Evolutionary conservation across 2,888 invertebrate genomes (phyloP), one percentile per base, ranked within the genome.

Genomic region (Tyria jacobaeae): DNA sequence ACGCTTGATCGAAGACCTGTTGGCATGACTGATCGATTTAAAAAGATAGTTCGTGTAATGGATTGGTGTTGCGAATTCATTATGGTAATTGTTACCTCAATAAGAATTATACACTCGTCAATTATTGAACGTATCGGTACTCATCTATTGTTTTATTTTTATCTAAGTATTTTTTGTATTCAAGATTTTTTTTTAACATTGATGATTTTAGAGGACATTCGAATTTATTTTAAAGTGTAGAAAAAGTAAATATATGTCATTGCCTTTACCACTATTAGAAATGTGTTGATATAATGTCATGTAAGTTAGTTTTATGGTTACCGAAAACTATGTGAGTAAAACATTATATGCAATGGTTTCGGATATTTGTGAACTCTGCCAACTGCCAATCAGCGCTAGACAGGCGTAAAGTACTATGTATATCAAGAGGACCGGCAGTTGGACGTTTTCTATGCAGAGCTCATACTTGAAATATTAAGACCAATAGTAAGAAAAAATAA

Each of bases 61-160:
- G 51, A 68, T 60, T 70, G 72, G 73, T 75, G 78, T 78, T 75
- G 73, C 80, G 68, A 81, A 82, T 81, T 75, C 73, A 79, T 81
- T 79, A 59, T 53, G 54, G 25, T 47, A 47, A 72, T 63, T 66
- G 60, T 68, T 66, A 69, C 70, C 63, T 68, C 63, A 70, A 66
- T 69, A 76, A 71, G 61, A 48, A 68, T 70, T 72, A 70, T 68
- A 68, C 68, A 70, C 57, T 55, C 25, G 35, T 61, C 48, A 51
- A 65, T 70, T 61, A n/a, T n/a, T n/a, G n/a, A n/a, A n/a, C n/a
- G 52, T 57, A 62, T 58, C 56, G 51, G 54, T 57, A 62, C 21
- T 21, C 21, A 44, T 31, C 44, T 44, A 21, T 12, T 44, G n/a
- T 58, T 67, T 58, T 62, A 58, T 55, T 50, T 14, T 51, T 24